Base-by-base conservation (phyloP, 2,888 invertebrate species). In the Lycia hirtaria region DNA sequence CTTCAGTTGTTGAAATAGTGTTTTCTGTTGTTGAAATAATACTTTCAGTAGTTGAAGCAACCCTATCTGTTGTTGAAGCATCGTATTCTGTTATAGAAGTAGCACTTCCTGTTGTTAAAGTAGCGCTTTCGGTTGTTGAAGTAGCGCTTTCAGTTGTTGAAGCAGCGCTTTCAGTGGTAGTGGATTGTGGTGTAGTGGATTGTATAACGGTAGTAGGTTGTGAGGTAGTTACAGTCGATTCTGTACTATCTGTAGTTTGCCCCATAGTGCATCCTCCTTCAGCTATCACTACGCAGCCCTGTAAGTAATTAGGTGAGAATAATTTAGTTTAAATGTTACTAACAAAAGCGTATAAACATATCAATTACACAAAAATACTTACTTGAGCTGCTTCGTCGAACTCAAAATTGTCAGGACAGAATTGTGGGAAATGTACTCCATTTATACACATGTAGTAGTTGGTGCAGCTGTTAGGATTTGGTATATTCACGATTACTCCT, bases 401-500 rank as follows among this genome's bases (percentile, higher is more conserved):
- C 12, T 81, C 80, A 1, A 62, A 69, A 0, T 73, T 77, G 1
- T 4, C 47, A 0, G 67, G 48, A 30, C 80, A 81, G 10, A 58
- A 62, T 2, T 76, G 44, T 6, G 68, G 63, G 0, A 76, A 52
- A 0, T 75, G 66, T 0, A 48, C 41, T 0, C 76, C 75, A 0
- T 62, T 69, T 0, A 71, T 55, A 26, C 84, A 84, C 56, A 80
- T 58, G 62, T 69, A 81, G 0, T 68, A 64, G 28, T 75, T 54
- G 33, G 72, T 60, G n/a, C 83, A 83, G 0, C 41, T 20, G 0
- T 67, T 61, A 0, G 82, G 81, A 43, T 81, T 64, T 0, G 81
- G 64, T 0, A 78, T 43, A 17, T 76, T 75, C 3, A 75, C 78
- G n/a, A 68, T 62, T 0, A 62, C 55, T 3, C 65, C 73, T 2